Conservation (phyloP, 2,797 vertebrate species). For the Pipistrellus kuhlii region DNA sequence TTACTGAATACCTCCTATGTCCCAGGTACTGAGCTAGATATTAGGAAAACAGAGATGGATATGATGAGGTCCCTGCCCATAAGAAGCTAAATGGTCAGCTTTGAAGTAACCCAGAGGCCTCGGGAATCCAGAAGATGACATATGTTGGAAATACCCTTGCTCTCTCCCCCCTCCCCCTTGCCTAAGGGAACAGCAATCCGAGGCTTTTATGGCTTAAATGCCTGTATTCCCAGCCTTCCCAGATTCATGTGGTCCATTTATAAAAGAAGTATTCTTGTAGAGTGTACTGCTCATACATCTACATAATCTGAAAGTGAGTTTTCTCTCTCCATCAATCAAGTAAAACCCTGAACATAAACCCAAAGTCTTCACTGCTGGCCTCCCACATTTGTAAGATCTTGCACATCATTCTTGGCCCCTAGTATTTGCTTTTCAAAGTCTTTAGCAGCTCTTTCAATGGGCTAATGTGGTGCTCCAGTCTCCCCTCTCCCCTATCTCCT, state of each 20-base stretch:
- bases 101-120: slow-evolving; percentile 72
- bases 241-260: neutral
- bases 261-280: neutral
- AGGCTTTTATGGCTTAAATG: slow-evolving; percentile 9
- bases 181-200: neutral
- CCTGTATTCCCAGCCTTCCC: neutral
- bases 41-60: slow-evolving; percentile 65
- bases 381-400: neutral
- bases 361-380: neutral
- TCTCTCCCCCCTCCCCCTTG: neutral
- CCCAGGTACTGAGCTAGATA: slow-evolving; percentile 63
- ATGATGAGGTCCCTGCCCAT: slow-evolving; percentile 11
- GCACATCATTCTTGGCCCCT: neutral
- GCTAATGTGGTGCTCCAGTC: neutral
- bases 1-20: slow-evolving; percentile 68
- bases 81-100: slow-evolving; percentile 57
- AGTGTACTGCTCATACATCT: neutral
- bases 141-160: neutral
- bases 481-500: neutral
- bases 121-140: slow-evolving; percentile 55
- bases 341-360: neutral
- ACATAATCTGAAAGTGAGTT: neutral
- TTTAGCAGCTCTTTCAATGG: neutral
- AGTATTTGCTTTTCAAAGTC: neutral
- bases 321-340: slow-evolving; percentile 21